These are phyloP conservation scores for Leptopilina clavipes DNA, from an alignment of 1,140 invertebrate species.

Conservation along the genomic window DNA sequence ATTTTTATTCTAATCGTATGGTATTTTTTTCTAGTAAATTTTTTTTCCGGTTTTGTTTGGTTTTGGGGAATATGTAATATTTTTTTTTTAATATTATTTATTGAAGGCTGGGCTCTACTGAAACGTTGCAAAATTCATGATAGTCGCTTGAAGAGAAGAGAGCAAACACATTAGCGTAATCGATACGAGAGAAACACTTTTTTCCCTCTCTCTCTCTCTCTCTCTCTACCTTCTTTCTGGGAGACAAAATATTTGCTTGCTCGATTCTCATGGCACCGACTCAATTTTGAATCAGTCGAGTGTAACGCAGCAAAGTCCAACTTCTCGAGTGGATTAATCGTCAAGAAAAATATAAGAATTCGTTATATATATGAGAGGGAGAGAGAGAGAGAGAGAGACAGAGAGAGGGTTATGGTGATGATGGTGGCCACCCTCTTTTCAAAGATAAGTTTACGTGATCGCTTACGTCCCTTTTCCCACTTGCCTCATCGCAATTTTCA, in stretches of 20 bases:
- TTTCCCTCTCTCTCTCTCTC: background rate
- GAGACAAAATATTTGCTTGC: constrained; percentile 14
- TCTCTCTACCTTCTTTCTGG: too few relatives aligned
- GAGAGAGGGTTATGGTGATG: background rate
- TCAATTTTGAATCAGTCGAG: constrained; percentile 52
- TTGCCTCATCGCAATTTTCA: too few relatives aligned
- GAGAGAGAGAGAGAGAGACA: too few relatives aligned
- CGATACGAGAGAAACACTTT: background rate
- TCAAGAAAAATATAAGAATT: background rate
- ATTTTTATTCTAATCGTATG: too few relatives aligned
- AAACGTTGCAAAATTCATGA: background rate
- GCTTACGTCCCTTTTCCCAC: too few relatives aligned
- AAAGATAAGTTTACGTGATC: constrained; percentile 4
- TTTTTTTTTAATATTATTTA: too few relatives aligned
- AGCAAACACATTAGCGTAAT: constrained; percentile 10
- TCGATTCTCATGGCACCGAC: constrained; percentile 45
- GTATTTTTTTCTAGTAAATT: too few relatives aligned
- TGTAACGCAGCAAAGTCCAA: constrained; percentile 37
- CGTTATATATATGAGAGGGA: too few relatives aligned
- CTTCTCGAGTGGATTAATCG: constrained; percentile 44
- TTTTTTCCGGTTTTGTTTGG: too few relatives aligned
- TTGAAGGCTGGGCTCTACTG: too few relatives aligned
- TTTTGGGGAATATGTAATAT: too few relatives aligned
- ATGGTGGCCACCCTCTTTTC: background rate
- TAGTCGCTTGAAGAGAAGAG: background rate